Evolutionary conservation across 2,113 vertebrate genomes (phyloP).

Genomic region (Nematolebias whitei): DNA sequence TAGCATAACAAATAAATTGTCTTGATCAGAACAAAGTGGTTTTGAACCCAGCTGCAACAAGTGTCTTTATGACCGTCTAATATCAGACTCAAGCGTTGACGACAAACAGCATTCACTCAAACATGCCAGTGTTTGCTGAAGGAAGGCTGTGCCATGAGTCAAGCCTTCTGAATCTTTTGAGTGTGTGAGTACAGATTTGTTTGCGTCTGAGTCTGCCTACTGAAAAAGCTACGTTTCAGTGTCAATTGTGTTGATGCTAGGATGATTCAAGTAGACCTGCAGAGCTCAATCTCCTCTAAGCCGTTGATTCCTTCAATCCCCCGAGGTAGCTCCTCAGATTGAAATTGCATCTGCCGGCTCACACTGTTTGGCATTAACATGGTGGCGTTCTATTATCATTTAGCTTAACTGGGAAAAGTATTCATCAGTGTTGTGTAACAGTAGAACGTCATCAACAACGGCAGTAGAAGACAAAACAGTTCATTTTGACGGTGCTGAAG

Average conservation of each 20-base stretch:
- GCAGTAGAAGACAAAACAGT: conserved; percentile 28
- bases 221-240: conserved; percentile 57
- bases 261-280: conserved; percentile 67
- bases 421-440: conserved; percentile 64
- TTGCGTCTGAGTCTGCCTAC: conserved; percentile 33
- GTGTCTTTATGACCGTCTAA: not conserved
- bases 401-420: conserved; percentile 53
- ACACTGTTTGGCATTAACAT: conserved; percentile 57
- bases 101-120: not conserved
- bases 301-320: conserved; percentile 73
- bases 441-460: conserved; percentile 42
- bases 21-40: not conserved
- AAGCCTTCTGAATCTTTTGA: conserved; percentile 27
- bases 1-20: not conserved
- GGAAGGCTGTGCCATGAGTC: conserved; percentile 26
- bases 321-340: conserved; percentile 60
- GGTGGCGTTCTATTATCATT: conserved; percentile 47
- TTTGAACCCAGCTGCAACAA: not conserved
- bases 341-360: conserved; percentile 66
- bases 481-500: conserved; percentile 20
- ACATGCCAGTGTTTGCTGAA: not conserved
- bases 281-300: conserved; percentile 67
- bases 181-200: conserved; percentile 49
- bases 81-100: conserved; percentile 3
- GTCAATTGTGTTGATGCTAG: conserved; percentile 60